Evolutionary conservation across 92 coral and sea anemone species (phyloP), one percentile per base, ranked within the genome.

Genomic region (Heteractis magnifica): DNA sequence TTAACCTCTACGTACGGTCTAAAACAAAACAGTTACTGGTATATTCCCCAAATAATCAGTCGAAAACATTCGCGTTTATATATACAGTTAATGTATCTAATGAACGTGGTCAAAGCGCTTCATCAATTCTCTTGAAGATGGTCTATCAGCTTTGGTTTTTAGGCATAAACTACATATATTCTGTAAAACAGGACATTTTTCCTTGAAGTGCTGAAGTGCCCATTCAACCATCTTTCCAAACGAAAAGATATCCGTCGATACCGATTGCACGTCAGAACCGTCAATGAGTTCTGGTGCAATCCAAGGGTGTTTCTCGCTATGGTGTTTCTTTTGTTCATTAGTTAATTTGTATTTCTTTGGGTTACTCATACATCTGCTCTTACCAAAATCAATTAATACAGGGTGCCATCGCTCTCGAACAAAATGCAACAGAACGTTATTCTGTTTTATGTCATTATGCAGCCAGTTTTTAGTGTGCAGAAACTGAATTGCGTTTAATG

Each of bases 141-240:
- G 65, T 58, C 65, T 58, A 58, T 58, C 18, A 58, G 65, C 65
- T 58, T 58, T 58, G 65, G 65, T 18, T 0, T 58, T 58, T 58
- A 58, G 65, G 65, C 65, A 58, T 58, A 18, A 58, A 58, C 0
- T 58, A 0, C 65, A 58, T 58, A 58, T 58, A 58, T 26, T 1
- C 26, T 26, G 26, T 26, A 26, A 26, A 26, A 26, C 26, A 26
- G 26, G 26, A 68, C 73, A 68, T 68, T 68, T 68, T 68, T 68
- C 73, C 10, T 0, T n/a, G 16, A 68, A 68, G 21, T 68, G 21
- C 21, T 12, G 2, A 3, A 68, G 6, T n/a, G 73, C 10, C 73
- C 73, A 68, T 68, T 68, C 73, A 76, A 76, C 58, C 79, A 76
- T 76, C 5, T 76, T 52, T 76, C 79, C 79, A 76, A 52, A 76